phyloP scores from a whole-genome alignment of 2,797 vertebrate species.

The Intellagama lesueurii region DNA sequence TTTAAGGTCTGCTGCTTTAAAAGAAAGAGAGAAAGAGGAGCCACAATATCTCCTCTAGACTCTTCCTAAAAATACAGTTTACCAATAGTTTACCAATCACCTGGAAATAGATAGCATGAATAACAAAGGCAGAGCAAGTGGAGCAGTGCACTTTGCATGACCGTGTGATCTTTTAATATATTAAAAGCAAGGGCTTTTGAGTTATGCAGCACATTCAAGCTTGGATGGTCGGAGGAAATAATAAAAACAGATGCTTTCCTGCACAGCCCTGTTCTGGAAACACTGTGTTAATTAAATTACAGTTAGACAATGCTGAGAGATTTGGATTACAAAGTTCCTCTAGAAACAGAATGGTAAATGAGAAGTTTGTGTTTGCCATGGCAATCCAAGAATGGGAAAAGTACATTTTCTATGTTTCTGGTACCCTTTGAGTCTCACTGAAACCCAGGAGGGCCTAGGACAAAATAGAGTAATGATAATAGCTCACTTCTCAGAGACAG shows the following conservation, averaged over 20 bases:
- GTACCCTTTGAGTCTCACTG: background rate
- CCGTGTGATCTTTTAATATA: background rate
- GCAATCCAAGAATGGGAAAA: background rate
- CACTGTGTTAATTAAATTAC: slow-evolving; percentile 28
- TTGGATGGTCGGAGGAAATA: slow-evolving; percentile 11
- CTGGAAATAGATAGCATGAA: background rate
- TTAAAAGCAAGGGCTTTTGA: background rate
- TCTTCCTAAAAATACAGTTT: too few relatives aligned
- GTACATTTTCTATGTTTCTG: background rate
- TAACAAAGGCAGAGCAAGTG: background rate
- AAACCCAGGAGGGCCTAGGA: background rate
- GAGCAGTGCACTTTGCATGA: background rate
- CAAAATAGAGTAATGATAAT: background rate
- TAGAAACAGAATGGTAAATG: background rate
- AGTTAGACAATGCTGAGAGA: background rate
- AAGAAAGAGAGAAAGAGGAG: background rate
- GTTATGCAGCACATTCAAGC: background rate
- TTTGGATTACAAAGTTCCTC: slow-evolving; percentile 18
- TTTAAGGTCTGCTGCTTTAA: background rate
- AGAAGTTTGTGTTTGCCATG: background rate
- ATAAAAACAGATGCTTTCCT: slow-evolving; percentile 9
- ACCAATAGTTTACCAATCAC: background rate
- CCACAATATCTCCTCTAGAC: background rate
- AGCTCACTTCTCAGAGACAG: background rate
- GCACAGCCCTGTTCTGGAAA: background rate